These are phyloP conservation scores for Trissolcus brochymenae DNA, from an alignment of 2,888 invertebrate species.

Conservation along the genomic window DNA sequence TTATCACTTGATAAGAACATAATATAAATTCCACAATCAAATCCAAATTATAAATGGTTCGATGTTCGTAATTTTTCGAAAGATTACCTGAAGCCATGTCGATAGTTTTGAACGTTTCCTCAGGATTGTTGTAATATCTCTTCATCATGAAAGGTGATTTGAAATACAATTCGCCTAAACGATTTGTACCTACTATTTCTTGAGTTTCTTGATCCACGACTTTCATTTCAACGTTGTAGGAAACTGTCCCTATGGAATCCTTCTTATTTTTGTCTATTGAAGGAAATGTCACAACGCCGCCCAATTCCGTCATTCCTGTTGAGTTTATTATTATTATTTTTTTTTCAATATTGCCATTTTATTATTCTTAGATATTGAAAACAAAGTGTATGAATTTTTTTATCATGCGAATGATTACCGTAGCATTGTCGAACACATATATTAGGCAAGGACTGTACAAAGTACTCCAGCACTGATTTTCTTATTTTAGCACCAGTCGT, in stretches of 20 bases:
- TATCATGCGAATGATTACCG: constrained; percentile 19
- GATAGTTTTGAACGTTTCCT: constrained; percentile 21
- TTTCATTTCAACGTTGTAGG: constrained; percentile 56
- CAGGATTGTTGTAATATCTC: constrained; percentile 53
- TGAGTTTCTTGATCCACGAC: constrained; percentile 57
- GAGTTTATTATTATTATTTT: neutral
- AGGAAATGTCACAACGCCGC: constrained; percentile 8
- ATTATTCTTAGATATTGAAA: neutral
- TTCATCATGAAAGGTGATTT: constrained; percentile 45
- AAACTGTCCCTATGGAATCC: constrained; percentile 59
- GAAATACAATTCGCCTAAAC: constrained; percentile 54
- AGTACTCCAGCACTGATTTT: constrained; percentile 26
- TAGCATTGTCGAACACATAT: constrained; percentile 19
- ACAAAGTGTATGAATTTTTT: too few species aligned
- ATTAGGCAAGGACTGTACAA: constrained; percentile 15
- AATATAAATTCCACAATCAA: neutral
- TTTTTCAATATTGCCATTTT: too few species aligned
- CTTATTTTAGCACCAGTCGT: constrained; percentile 32
- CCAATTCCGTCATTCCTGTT: constrained; percentile 42
- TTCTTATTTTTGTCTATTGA: constrained; percentile 23
- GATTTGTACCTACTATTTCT: constrained; percentile 54
- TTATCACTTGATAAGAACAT: too few species aligned
- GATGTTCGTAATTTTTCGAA: neutral
- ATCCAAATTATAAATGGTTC: neutral
- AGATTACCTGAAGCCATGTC: constrained; percentile 20